Percentiles rank a stretch among this genome's conserved stretches.
Evolutionary conservation across 1,140 invertebrate species (phyloP).

Genomic region (Drosophila insularis): DNA sequence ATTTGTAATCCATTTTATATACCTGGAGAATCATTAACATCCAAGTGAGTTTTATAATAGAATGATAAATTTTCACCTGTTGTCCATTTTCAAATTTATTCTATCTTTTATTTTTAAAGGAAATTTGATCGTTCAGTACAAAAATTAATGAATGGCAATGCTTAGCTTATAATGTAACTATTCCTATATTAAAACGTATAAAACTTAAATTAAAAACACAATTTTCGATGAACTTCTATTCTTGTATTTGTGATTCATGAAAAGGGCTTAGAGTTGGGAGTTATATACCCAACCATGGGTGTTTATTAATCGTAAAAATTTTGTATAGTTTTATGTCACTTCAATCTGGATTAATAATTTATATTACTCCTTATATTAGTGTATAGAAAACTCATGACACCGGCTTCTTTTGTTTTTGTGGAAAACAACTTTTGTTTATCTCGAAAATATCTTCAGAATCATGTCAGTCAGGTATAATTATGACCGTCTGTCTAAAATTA

Average conservation of each 20-base stretch:
- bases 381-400: too few species aligned
- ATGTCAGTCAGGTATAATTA: too few species aligned
- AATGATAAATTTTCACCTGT: neutral
- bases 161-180: constrained; percentile 20
- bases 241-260: neutral
- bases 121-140: constrained; percentile 86
- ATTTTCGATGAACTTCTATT: neutral
- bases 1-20: constrained; percentile 97
- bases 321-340: too few species aligned
- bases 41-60: constrained; percentile 86
- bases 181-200: neutral
- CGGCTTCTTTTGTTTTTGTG: neutral
- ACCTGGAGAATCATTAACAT: constrained; percentile 92
- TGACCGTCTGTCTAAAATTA: neutral
- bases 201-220: neutral
- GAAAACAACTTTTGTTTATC: too few species aligned
- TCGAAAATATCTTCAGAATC: too few species aligned
- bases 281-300: too few species aligned
- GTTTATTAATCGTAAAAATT: too few species aligned
- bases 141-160: constrained; percentile 85
- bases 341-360: too few species aligned
- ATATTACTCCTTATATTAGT: too few species aligned
- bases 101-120: constrained; percentile 83
- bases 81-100: neutral
- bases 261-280: too few species aligned